phyloP scores from a whole-genome alignment of 1,140 invertebrate genomes.

The Pemphigus obesinymphae region DNA sequence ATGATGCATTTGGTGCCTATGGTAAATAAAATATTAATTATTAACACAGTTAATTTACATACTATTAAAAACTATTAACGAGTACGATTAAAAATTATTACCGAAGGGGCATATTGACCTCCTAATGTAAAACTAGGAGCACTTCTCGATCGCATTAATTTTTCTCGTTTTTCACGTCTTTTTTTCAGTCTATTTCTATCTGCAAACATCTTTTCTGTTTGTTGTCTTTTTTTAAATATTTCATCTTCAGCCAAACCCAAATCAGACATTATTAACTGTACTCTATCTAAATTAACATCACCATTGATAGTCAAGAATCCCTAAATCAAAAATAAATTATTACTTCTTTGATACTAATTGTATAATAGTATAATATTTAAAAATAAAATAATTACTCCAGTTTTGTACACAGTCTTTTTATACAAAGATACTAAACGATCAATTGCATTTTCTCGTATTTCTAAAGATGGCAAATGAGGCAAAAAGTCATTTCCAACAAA shows the following conservation, averaged over 20 bases:
- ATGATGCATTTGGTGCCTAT: constrained; percentile 15
- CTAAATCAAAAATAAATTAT: constrained; percentile 53
- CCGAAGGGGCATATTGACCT: constrained; percentile 42
- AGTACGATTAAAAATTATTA: neutral
- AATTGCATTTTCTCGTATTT: constrained; percentile 97
- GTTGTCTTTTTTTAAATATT: constrained; percentile 90
- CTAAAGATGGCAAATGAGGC: constrained; percentile 95
- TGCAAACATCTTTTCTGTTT: constrained; percentile 76
- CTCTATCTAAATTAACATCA: constrained; percentile 83
- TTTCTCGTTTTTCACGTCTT: constrained; percentile 50
- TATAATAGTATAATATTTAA: neutral
- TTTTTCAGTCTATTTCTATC: constrained; percentile 70
- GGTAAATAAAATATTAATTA: no score
- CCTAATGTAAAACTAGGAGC: constrained; percentile 19
- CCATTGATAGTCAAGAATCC: constrained; percentile 95
- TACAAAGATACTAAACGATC: constrained; percentile 91
- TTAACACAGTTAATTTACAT: neutral
- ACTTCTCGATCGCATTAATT: constrained; percentile 22
- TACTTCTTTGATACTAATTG: neutral
- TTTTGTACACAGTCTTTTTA: constrained; percentile 92
- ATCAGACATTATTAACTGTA: constrained; percentile 91
- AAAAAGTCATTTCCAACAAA: constrained; percentile 99
- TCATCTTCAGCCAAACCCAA: constrained; percentile 93
- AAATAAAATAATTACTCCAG: constrained; percentile 57
- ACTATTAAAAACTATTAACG: neutral